A percentile compares a stretch with the other conserved stretches of the same genome.
phyloP scores from a whole-genome alignment of 2,888 invertebrate genomes.

The Anthophora plumipes region DNA sequence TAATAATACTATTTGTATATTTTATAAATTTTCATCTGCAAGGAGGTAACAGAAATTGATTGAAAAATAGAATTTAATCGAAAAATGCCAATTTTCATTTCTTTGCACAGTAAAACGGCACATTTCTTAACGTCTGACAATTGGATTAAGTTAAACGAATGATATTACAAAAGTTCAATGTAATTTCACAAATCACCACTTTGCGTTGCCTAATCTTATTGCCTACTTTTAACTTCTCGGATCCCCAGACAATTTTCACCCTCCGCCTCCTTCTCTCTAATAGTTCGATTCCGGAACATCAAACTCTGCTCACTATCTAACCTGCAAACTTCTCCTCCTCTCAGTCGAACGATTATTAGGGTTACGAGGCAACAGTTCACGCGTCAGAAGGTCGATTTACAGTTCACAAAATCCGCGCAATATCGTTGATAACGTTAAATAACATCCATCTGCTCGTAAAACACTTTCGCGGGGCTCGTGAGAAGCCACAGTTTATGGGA shows the following conservation, averaged over 20 bases:
- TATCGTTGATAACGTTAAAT: conserved; percentile 30
- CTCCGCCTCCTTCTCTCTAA: neutral
- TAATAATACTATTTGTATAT: too few species aligned
- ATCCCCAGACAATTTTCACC: neutral
- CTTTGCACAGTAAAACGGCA: too few species aligned
- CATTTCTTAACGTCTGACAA: too few species aligned
- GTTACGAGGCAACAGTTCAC: neutral
- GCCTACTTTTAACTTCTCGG: neutral
- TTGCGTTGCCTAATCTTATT: too few species aligned
- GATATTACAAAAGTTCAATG: too few species aligned
- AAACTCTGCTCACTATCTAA: neutral
- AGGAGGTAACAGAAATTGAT: too few species aligned
- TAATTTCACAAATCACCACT: too few species aligned
- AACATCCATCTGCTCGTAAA: conserved; percentile 18
- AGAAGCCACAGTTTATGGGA: neutral
- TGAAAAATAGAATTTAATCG: too few species aligned
- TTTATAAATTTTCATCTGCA: too few species aligned
- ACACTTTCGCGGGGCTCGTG: conserved; percentile 5
- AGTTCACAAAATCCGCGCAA: conserved; percentile 10
- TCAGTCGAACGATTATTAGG: conserved; percentile 3
- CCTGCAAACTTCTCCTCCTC: neutral
- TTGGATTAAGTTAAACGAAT: too few species aligned
- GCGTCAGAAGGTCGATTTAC: neutral
- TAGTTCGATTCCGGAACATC: neutral
- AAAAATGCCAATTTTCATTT: too few species aligned